Percentiles rank a stretch among this genome's conserved stretches.
Evolutionary conservation across 2,888 invertebrate genomes (phyloP).

Genomic region (Protula sp.): DNA sequence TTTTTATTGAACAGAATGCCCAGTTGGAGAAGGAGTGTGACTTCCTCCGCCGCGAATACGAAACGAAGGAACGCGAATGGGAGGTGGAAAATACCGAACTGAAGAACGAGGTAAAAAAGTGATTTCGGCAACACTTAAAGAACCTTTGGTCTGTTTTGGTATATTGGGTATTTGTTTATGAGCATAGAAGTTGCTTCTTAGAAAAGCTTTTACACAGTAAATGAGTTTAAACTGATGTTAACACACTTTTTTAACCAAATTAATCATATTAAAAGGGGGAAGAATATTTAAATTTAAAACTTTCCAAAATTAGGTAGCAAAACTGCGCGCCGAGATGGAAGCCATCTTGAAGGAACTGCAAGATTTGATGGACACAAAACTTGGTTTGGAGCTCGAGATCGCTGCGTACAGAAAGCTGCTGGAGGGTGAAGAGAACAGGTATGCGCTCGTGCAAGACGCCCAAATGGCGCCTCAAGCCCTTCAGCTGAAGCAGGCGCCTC

Average conservation of each 20-base stretch:
- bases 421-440: conserved; percentile 59
- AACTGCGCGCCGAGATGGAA: conserved; percentile 49
- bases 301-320: too few species aligned
- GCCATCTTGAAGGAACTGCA: conserved; percentile 53
- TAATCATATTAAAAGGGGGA: too few species aligned
- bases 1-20: conserved; percentile 55
- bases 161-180: too few species aligned
- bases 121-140: too few species aligned
- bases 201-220: too few species aligned
- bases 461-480: background rate
- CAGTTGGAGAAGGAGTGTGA: conserved; percentile 56
- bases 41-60: conserved; percentile 55
- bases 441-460: conserved; percentile 11
- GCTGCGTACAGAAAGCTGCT: conserved; percentile 59
- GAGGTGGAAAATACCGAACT: conserved; percentile 50
- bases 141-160: too few species aligned
- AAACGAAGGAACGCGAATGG: conserved; percentile 55
- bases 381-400: conserved; percentile 58
- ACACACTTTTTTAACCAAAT: too few species aligned
- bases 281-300: too few species aligned
- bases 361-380: conserved; percentile 54
- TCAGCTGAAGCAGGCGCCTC: background rate
- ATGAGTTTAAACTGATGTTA: too few species aligned
- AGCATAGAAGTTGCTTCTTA: too few species aligned
- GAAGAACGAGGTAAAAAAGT: conserved; percentile 45